Evolutionary conservation across 2,888 invertebrate species (phyloP).

Genomic region (Tinea trinotella): DNA sequence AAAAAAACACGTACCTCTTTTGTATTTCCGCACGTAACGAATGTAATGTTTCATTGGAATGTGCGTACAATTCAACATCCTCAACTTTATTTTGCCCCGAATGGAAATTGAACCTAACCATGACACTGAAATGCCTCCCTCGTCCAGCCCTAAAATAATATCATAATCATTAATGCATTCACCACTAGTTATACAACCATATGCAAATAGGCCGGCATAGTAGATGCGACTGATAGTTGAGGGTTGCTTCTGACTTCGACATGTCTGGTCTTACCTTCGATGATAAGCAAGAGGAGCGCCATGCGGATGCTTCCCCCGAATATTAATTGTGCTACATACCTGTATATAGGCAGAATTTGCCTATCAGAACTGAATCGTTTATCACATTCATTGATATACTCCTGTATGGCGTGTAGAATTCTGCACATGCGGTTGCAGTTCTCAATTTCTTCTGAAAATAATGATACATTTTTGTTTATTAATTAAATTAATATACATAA

Average conservation of each 20-base stretch:
- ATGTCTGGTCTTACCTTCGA: too few relatives aligned
- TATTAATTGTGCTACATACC: slow-evolving; percentile 41
- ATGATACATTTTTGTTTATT: too few relatives aligned
- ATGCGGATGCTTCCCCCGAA: too few relatives aligned
- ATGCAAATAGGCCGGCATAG: too few relatives aligned
- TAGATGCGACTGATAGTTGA: too few relatives aligned
- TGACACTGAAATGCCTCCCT: slow-evolving; percentile 89
- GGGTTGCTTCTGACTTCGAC: too few relatives aligned
- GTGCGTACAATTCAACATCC: slow-evolving; percentile 92
- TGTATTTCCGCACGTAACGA: slow-evolving; percentile 86
- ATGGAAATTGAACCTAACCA: slow-evolving; percentile 85
- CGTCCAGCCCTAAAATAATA: slow-evolving; percentile 82
- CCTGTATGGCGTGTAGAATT: slow-evolving; percentile 93
- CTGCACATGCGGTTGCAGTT: slow-evolving; percentile 84
- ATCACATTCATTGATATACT: slow-evolving; percentile 97
- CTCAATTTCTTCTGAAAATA: slow-evolving; percentile 47
- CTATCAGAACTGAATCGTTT: slow-evolving; percentile 89
- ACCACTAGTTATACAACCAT: too few relatives aligned
- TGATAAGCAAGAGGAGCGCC: too few relatives aligned
- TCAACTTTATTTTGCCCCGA: slow-evolving; percentile 90
- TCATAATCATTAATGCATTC: too few relatives aligned
- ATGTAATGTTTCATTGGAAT: slow-evolving; percentile 94
- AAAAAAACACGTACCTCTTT: slow-evolving; percentile 59
- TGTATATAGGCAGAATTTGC: slow-evolving; percentile 88
- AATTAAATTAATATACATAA: background rate